Base-by-base conservation (phyloP, 53 echinoderm and acorn worm species). In the Stichopus horrens region DNA sequence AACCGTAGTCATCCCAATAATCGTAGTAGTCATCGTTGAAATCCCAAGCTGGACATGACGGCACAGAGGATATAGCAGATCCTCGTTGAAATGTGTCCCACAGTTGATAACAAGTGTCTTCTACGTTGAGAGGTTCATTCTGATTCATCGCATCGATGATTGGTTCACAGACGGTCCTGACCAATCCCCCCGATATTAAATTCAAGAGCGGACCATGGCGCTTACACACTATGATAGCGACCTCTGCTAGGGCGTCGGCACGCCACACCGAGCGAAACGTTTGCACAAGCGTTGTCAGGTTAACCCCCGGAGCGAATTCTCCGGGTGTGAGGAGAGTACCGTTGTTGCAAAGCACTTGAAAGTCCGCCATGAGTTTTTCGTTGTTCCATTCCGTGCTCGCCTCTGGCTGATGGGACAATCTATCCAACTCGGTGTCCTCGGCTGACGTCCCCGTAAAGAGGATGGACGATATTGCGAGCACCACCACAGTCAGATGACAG, bases 261-360 rank as follows among this genome's bases (percentile, higher is more conserved):
- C 59, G 85, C 85, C 85, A 85, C 51, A 67, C 85, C 21, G 85
- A 85, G 18, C 63, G 52, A 23, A 85, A 58, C 19, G 65, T 85
- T 9, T 85, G 18, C 5, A 85, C 52, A 59, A 85, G 63, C 11
- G 18, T 85, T 7, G 85, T 51, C 13, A 85, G 4, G 5, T 85
- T 67, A 52, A 85, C 66, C 8, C 85, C 85, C 8, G 63, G 85
- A 2, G 65, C 67, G 37, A 85, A 65, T 65, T 85, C 63, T 5
- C 85, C 85, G 6, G 85, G 58, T 85, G 37, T 58, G 3, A 65
- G 9, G 23, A 59, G 37, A 2, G 60, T 59, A 14, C 65, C 67
- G 52, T 53, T 85, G 18, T 59, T 23, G 65, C 85, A 85, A 8
- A 85, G 52, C 23, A 18, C 23, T 37, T 67, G 63, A 23, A 85